Evolutionary conservation across 2,797 vertebrate genomes (phyloP).

Genomic region (Allobates femoralis): DNA sequence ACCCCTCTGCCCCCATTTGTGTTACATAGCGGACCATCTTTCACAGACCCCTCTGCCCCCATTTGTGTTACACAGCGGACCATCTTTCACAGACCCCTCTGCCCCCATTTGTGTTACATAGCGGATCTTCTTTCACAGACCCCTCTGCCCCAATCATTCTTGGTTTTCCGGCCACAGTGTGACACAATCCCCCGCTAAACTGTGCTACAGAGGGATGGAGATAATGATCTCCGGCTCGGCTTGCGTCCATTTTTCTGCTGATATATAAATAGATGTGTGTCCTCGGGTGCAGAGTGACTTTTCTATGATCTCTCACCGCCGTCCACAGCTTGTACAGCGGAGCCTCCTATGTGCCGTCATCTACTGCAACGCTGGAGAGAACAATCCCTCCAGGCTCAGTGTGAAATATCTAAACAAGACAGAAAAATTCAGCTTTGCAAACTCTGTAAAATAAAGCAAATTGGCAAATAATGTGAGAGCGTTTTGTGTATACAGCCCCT

Average conservation of each 20-base stretch:
- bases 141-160: not conserved
- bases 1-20: too few species aligned
- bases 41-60: too few species aligned
- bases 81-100: too few species aligned
- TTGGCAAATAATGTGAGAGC: not conserved
- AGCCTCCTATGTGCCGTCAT: not conserved
- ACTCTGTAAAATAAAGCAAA: not conserved
- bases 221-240: not conserved
- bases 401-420: too few species aligned
- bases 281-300: not conserved
- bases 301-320: not conserved
- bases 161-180: not conserved
- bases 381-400: not conserved
- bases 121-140: not conserved
- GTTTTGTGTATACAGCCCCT: too few species aligned
- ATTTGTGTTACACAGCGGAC: too few species aligned
- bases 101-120: not conserved
- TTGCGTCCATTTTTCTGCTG: not conserved
- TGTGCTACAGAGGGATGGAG: not conserved
- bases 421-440: not conserved
- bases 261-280: conserved; percentile 8
- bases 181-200: not conserved
- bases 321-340: not conserved
- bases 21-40: too few species aligned
- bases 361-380: not conserved